phyloP scores from a whole-genome alignment of 2,113 vertebrate genomes.

The Sclerurus mexicanus region DNA sequence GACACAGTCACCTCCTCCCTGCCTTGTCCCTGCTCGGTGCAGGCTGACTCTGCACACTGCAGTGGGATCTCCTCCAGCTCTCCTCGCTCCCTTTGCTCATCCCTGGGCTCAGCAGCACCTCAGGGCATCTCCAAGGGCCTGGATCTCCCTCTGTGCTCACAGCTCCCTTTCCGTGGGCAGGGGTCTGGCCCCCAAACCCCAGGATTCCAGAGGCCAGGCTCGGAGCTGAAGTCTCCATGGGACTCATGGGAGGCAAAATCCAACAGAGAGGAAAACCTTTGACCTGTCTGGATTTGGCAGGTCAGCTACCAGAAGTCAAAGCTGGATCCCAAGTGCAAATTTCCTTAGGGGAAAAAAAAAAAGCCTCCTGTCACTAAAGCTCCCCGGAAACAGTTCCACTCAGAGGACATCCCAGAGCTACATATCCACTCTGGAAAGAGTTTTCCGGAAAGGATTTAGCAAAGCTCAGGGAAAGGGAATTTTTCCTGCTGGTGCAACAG shows the following conservation, averaged over 20 bases:
- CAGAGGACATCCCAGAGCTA: background rate
- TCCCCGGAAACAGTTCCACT: fast-evolving
- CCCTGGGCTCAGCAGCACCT: background rate
- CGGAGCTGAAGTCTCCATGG: background rate
- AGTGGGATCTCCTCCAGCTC: slow-evolving; percentile 2
- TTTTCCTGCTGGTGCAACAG: background rate
- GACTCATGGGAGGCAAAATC: background rate
- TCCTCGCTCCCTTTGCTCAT: background rate
- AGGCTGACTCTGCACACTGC: slow-evolving; percentile 11
- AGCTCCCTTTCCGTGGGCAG: background rate
- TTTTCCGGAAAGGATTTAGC: background rate
- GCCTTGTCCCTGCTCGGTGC: background rate
- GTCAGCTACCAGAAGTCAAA: background rate
- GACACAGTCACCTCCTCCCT: background rate
- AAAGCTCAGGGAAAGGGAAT: background rate
- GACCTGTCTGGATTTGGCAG: background rate
- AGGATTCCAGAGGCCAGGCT: background rate
- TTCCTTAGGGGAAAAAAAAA: background rate
- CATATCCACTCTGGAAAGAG: background rate
- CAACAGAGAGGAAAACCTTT: background rate
- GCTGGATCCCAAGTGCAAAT: too few species aligned
- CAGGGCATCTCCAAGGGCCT: background rate
- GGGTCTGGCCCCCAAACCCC: background rate
- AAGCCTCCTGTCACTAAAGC: background rate
- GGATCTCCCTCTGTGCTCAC: background rate